phyloP scores from a whole-genome alignment of 2,888 invertebrate species.

The Parapristionchus giblindavisi region DNA sequence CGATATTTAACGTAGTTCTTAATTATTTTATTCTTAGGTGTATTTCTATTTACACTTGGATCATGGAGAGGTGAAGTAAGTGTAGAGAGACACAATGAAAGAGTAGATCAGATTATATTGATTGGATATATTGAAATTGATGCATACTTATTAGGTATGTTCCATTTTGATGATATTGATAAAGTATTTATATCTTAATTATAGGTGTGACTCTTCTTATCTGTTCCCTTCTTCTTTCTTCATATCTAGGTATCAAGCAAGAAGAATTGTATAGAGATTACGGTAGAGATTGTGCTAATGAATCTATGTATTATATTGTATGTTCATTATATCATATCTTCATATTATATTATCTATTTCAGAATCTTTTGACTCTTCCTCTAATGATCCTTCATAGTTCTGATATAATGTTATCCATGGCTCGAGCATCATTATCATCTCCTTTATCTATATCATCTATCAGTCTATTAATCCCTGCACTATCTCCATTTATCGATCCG shows the following conservation, averaged over 20 bases:
- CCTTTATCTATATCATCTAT: too few relatives aligned
- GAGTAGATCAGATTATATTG: conserved; percentile 22
- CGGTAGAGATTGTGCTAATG: conserved; percentile 84
- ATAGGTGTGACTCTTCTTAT: conserved; percentile 77
- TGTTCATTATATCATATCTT: conserved; percentile 45
- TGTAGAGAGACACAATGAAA: conserved; percentile 9
- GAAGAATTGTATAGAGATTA: conserved; percentile 73
- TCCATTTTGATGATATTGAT: not conserved
- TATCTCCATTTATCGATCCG: conserved; percentile 9
- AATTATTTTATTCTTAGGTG: conserved; percentile 1
- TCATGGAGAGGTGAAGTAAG: conserved; percentile 28
- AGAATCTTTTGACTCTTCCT: conserved; percentile 35
- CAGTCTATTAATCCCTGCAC: too few relatives aligned
- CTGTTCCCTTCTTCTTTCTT: conserved; percentile 87
- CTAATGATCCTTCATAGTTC: conserved; percentile 28
- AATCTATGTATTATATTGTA: conserved; percentile 72
- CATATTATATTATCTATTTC: not conserved
- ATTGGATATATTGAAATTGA: conserved; percentile 24
- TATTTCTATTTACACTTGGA: conserved; percentile 27
- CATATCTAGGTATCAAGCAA: conserved; percentile 76
- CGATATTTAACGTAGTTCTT: not conserved
- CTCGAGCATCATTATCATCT: not conserved
- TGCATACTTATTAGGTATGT: conserved; percentile 25
- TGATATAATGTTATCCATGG: conserved; percentile 12
- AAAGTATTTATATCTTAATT: conserved; percentile 25